A percentile compares a stretch with the other conserved stretches of the same genome.
phyloP scores from a whole-genome alignment of 2,888 invertebrate genomes.

The Cheilosia soror region DNA sequence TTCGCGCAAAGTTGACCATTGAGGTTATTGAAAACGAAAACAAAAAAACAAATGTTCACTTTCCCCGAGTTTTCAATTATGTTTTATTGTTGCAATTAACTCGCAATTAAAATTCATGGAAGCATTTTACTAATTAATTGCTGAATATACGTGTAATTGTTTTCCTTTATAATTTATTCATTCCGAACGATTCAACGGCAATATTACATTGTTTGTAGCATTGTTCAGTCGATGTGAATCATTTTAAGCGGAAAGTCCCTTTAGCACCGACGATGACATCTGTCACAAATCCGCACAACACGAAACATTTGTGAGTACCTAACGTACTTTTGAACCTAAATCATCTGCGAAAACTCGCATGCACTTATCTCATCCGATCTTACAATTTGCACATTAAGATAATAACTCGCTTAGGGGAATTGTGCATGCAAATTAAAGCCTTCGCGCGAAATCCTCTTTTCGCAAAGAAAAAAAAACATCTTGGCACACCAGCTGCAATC shows the following conservation, averaged over 20 bases:
- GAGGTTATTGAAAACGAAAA: too few species aligned
- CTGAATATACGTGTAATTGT: background rate
- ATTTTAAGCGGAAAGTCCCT: too few species aligned
- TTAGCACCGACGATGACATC: too few species aligned
- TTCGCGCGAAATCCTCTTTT: conserved; percentile 28
- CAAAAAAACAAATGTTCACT: too few species aligned
- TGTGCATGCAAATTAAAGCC: conserved; percentile 58
- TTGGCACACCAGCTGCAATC: conserved; percentile 27
- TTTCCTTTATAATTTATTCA: background rate
- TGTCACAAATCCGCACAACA: background rate
- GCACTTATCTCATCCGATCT: conserved; percentile 29
- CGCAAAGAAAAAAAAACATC: conserved; percentile 28
- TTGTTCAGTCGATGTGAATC: too few species aligned
- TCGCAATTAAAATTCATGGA: background rate
- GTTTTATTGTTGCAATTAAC: background rate
- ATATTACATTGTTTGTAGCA: too few species aligned
- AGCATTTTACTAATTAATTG: background rate
- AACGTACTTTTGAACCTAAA: background rate
- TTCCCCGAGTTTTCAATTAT: too few species aligned
- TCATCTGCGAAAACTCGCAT: conserved; percentile 27
- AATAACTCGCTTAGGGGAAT: conserved; percentile 23
- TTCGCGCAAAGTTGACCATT: too few species aligned
- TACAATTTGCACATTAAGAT: conserved; percentile 11
- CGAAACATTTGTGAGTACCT: background rate
- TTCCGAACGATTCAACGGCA: too few species aligned